Percentiles rank a stretch among this genome's conserved stretches.
phyloP scores from a whole-genome alignment of 2,113 vertebrate species.

The Hypocryptadius cinnamomeus region DNA sequence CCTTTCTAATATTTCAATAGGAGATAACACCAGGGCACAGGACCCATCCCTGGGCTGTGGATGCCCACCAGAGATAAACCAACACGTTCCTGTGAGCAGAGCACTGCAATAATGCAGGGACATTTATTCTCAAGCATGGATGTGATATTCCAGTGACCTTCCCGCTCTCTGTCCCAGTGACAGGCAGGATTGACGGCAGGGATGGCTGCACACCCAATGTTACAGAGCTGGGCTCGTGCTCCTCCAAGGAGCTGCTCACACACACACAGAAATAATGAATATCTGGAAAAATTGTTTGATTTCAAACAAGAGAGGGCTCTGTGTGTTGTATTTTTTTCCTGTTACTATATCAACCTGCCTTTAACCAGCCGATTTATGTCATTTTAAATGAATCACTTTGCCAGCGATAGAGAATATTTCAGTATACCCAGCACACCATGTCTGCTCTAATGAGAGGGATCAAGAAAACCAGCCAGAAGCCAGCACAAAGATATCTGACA shows the following conservation, averaged over 20 bases:
- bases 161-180: not conserved
- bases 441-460: not conserved
- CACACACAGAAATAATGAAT: not conserved
- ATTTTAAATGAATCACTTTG: not conserved
- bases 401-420: not conserved
- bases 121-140: not conserved
- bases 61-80: not conserved
- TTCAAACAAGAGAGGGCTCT: not conserved
- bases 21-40: not conserved
- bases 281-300: not conserved
- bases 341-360: slow-evolving; percentile 41
- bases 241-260: not conserved
- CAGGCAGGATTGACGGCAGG: not conserved
- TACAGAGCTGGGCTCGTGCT: not conserved
- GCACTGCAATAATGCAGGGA: not conserved
- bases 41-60: not conserved
- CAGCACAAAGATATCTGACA: slow-evolving; percentile 28
- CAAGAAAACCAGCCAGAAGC: not conserved
- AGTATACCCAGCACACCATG: not conserved
- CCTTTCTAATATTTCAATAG: not conserved
- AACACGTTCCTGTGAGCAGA: not conserved
- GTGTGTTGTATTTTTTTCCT: not conserved
- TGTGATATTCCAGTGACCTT: slow-evolving; percentile 12
- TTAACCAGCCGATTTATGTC: not conserved
- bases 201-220: fast-evolving